Conservation (phyloP, 2,113 vertebrate species). For the Gopherus flavomarginatus region DNA sequence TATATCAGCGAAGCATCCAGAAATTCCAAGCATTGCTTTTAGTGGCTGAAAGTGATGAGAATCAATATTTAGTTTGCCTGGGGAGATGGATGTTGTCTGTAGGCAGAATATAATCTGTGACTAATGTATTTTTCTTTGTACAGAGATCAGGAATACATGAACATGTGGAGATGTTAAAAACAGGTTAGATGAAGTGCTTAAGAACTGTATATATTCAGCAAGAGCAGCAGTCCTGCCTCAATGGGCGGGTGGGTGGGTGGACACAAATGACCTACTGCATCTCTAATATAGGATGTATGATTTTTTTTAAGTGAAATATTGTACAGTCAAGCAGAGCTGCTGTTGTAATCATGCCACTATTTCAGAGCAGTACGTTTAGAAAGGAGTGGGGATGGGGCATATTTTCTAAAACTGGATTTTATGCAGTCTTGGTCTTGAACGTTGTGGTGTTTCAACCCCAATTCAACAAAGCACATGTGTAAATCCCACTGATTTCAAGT, state of each 20-base stretch:
- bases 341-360: neutral
- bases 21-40: neutral
- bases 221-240: neutral
- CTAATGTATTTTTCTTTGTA: neutral
- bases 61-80: slow-evolving; percentile 2
- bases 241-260: neutral
- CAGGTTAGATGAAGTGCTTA: neutral
- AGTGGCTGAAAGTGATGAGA: neutral
- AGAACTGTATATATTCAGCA: neutral
- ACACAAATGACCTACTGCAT: neutral
- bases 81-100: neutral
- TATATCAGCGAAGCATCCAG: neutral
- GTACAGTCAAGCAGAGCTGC: neutral
- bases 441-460: neutral
- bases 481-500: neutral
- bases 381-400: neutral
- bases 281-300: neutral
- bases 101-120: slow-evolving; percentile 11
- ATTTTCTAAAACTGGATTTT: neutral
- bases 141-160: neutral
- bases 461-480: neutral
- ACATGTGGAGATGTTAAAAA: neutral
- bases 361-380: neutral
- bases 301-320: neutral
- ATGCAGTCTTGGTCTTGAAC: neutral